Percentiles rank a stretch among this genome's conserved stretches.
phyloP scores from a whole-genome alignment of 2,113 vertebrate genomes.

The Craseonycteris thonglongyai region DNA sequence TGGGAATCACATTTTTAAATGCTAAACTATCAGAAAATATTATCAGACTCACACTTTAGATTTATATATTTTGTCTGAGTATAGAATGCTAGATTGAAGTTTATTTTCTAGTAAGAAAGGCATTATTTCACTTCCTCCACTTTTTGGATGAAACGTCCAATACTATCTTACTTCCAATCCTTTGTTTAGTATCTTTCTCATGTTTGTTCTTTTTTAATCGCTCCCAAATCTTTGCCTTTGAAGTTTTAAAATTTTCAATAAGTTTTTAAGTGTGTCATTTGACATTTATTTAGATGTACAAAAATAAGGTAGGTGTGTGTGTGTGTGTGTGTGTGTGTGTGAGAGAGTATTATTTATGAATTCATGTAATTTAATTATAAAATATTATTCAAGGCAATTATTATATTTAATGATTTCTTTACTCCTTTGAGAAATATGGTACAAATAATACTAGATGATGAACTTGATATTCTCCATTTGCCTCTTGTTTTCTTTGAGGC shows the following conservation, averaged over 20 bases:
- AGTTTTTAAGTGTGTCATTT: background rate
- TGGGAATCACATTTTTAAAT: background rate
- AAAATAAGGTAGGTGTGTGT: background rate
- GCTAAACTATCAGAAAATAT: background rate
- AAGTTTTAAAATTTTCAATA: background rate
- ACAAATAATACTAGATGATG: background rate
- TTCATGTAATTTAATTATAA: background rate
- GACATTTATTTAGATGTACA: background rate
- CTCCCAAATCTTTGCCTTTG: background rate
- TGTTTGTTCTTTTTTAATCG: background rate
- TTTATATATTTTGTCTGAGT: background rate
- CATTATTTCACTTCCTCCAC: background rate
- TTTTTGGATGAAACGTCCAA: background rate
- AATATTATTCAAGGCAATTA: background rate
- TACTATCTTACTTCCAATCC: background rate
- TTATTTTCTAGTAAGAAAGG: background rate
- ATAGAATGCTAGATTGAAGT: background rate
- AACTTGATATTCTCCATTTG: background rate
- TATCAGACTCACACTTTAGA: background rate
- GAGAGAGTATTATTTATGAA: background rate
- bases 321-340: background rate
- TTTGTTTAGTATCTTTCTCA: background rate
- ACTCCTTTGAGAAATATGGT: background rate
- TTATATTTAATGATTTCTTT: conserved; percentile 13
- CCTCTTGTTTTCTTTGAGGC: conserved; percentile 1